Percentiles rank a stretch among this genome's conserved stretches.
phyloP scores from a whole-genome alignment of 2,113 vertebrate species.

The Raja brachyura region DNA sequence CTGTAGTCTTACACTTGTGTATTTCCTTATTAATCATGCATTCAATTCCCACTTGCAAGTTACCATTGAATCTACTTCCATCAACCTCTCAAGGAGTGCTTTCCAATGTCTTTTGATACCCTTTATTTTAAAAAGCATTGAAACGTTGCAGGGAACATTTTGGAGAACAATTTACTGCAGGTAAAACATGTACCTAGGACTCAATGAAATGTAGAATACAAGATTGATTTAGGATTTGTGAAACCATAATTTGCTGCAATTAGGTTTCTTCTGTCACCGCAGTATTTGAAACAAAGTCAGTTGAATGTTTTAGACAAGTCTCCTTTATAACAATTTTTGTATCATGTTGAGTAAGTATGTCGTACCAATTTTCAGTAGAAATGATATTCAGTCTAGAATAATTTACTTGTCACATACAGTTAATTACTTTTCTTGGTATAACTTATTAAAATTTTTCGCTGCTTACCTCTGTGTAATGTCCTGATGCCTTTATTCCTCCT shows the following conservation, averaged over 20 bases:
- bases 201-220: background rate
- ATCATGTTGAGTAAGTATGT: background rate
- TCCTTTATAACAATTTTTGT: background rate
- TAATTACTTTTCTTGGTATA: background rate
- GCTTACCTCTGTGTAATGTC: constrained; percentile 1
- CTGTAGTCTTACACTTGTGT: background rate
- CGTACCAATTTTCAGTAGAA: background rate
- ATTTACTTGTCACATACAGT: background rate
- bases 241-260: background rate
- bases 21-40: background rate
- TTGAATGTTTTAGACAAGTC: background rate
- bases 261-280: background rate
- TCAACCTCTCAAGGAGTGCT: background rate
- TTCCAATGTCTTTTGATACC: background rate
- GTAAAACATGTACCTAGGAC: background rate
- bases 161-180: background rate
- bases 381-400: background rate
- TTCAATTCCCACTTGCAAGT: background rate
- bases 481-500: background rate
- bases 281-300: background rate
- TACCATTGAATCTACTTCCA: background rate
- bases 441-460: background rate
- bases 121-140: constrained; percentile 2
- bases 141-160: background rate
- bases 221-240: background rate